Conservation (phyloP, 92 coral and sea anemone species). For the Scolanthus callimorphus region DNA sequence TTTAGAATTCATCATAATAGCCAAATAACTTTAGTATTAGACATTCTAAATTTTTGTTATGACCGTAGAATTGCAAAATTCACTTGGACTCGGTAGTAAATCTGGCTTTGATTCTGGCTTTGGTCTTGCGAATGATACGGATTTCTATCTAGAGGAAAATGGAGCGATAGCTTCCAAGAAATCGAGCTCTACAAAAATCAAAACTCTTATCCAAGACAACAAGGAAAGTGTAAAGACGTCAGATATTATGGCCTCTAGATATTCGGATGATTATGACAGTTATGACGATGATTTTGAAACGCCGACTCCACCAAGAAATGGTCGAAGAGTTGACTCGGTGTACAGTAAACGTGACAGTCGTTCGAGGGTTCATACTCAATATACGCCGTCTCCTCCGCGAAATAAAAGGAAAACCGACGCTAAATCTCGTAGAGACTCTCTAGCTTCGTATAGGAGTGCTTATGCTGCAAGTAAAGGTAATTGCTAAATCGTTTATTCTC, state of each 20-base stretch:
- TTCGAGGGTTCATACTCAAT: slow-evolving; percentile 24
- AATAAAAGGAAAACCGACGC: slow-evolving; percentile 32
- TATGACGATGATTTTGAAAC: slow-evolving; percentile 96
- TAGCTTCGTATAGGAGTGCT: slow-evolving; percentile 72
- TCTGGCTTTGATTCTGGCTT: slow-evolving; percentile 55
- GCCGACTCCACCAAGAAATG: slow-evolving; percentile 49
- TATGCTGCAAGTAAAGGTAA: slow-evolving; percentile 74
- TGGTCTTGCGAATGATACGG: slow-evolving; percentile 26
- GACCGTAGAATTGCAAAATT: slow-evolving; percentile 86
- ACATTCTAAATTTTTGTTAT: slow-evolving; percentile 62
- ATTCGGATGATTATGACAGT: slow-evolving; percentile 83
- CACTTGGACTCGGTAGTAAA: slow-evolving; percentile 50
- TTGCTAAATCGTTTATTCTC: too few relatives aligned
- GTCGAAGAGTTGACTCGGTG: slow-evolving; percentile 27
- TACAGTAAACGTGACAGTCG: slow-evolving; percentile 20
- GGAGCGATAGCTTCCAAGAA: slow-evolving; percentile 60
- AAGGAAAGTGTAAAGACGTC: slow-evolving; percentile 17
- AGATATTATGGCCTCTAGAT: slow-evolving; percentile 57
- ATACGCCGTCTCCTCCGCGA: slow-evolving; percentile 55
- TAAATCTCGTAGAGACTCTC: slow-evolving; percentile 56
- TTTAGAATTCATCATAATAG: too few relatives aligned
- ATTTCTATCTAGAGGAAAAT: slow-evolving; percentile 38
- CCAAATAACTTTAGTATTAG: not conserved
- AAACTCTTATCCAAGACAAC: slow-evolving; percentile 35
- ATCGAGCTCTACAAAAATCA: slow-evolving; percentile 29